These are phyloP conservation scores for Megalops cyprinoides DNA, from an alignment of 2,797 vertebrate genomes.

Conservation along the genomic window DNA sequence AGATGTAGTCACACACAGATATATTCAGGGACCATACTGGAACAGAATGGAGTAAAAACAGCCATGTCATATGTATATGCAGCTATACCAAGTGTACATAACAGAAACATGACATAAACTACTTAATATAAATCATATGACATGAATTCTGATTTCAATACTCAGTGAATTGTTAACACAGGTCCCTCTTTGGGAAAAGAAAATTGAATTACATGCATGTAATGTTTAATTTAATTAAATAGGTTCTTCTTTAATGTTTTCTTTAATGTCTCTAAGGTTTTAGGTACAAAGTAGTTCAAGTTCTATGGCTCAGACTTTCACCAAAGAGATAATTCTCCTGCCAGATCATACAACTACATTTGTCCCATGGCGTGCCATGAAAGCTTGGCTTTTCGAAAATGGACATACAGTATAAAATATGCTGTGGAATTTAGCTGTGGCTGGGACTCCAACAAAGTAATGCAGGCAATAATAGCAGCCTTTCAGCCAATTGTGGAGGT, in stretches of 20 bases:
- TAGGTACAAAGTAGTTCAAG: conserved; percentile 24
- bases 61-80: too few relatives aligned
- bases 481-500: conserved; percentile 31
- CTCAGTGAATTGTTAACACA: conserved; percentile 4
- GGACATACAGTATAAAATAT: conserved; percentile 39
- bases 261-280: conserved; percentile 23
- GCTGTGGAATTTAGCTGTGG: conserved; percentile 36
- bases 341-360: conserved; percentile 32
- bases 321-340: conserved; percentile 38
- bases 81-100: too few relatives aligned
- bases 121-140: too few relatives aligned
- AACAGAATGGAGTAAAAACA: too few relatives aligned
- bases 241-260: not conserved
- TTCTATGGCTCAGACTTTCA: conserved; percentile 30
- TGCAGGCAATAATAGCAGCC: conserved; percentile 29
- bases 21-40: too few relatives aligned
- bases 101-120: too few relatives aligned
- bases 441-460: conserved; percentile 29
- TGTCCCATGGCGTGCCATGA: conserved; percentile 30
- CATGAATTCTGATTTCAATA: too few relatives aligned
- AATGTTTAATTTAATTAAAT: too few relatives aligned
- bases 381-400: conserved; percentile 36
- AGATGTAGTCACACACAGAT: too few relatives aligned
- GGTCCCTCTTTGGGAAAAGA: not conserved
- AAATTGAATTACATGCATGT: not conserved